Percentiles rank a stretch among this genome's conserved stretches.
Conservation (phyloP, 1,140 invertebrate species). For the Hyphantria cunea region DNA sequence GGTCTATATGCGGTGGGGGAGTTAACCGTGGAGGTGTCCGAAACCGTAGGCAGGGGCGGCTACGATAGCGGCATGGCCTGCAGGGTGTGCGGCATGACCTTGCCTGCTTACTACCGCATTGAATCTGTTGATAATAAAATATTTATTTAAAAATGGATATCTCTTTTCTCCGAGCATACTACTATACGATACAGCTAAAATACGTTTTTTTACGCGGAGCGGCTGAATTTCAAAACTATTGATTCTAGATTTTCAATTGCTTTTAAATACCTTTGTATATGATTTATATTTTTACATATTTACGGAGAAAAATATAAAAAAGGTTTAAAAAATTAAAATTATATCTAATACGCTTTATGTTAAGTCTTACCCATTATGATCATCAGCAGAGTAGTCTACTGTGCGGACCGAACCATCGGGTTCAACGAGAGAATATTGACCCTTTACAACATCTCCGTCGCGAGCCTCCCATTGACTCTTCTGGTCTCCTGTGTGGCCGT, state of each 20-base stretch:
- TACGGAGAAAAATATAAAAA: too few species aligned
- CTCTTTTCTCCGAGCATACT: too few species aligned
- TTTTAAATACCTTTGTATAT: too few species aligned
- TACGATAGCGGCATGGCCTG: slow-evolving; percentile 42
- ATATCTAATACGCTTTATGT: too few species aligned
- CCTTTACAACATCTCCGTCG: slow-evolving; percentile 85
- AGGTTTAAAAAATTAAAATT: too few species aligned
- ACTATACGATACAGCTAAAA: too few species aligned
- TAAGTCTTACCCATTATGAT: slow-evolving; percentile 75
- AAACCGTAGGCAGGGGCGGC: slow-evolving; percentile 59
- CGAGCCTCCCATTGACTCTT: slow-evolving; percentile 85
- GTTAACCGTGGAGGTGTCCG: slow-evolving; percentile 60
- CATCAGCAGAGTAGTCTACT: slow-evolving; percentile 83
- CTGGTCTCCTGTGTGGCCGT: slow-evolving; percentile 87
- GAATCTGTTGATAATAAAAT: slow-evolving; percentile 59
- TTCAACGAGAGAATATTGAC: slow-evolving; percentile 81
- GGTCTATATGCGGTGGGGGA: slow-evolving; percentile 12
- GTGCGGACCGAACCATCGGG: slow-evolving; percentile 82
- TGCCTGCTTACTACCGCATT: slow-evolving; percentile 79
- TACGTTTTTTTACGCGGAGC: too few species aligned
- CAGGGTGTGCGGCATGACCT: slow-evolving; percentile 70
- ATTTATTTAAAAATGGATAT: not conserved
- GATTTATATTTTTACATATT: too few species aligned
- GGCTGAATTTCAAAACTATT: too few species aligned
- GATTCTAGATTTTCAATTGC: too few species aligned